A percentile compares a stretch with the other conserved stretches of the same genome.
Conservation (phyloP, 2,888 invertebrate genomes). For the Sphaerophoria rueppellii region DNA sequence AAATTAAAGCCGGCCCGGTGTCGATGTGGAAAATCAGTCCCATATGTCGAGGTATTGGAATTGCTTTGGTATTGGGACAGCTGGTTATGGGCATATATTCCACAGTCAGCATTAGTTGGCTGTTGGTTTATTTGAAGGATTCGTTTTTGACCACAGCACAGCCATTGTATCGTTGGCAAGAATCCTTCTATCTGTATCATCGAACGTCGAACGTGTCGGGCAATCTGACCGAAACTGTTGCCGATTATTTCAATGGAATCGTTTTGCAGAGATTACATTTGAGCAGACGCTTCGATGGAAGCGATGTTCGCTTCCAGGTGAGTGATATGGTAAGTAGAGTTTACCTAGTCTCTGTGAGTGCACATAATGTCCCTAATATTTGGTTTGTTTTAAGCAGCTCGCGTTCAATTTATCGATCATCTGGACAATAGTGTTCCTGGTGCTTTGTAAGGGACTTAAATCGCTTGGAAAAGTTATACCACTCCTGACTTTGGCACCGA, state of each 20-base stretch:
- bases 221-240: conserved; percentile 89
- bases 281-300: conserved; percentile 79
- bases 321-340: conserved; percentile 79
- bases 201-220: conserved; percentile 84
- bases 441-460: conserved; percentile 92
- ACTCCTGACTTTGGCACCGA: conserved; percentile 90
- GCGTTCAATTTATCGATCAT: conserved; percentile 94
- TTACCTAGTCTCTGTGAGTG: not conserved
- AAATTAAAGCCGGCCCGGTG: conserved; percentile 91
- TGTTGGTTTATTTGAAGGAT: conserved; percentile 93
- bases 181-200: conserved; percentile 87
- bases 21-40: conserved; percentile 98
- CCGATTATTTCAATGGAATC: conserved; percentile 92
- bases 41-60: conserved; percentile 94
- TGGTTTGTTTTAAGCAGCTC: conserved; percentile 86
- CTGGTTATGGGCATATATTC: conserved; percentile 93
- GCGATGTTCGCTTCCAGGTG: conserved; percentile 78
- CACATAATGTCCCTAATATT: conserved; percentile 2
- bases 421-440: conserved; percentile 94
- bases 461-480: conserved; percentile 84
- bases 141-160: conserved; percentile 92
- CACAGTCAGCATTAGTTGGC: conserved; percentile 94
- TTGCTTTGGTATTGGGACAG: conserved; percentile 90
- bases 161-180: conserved; percentile 89
- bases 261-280: conserved; percentile 85